Conservation (phyloP, 2,888 invertebrate genomes). For the Drepana falcataria region DNA sequence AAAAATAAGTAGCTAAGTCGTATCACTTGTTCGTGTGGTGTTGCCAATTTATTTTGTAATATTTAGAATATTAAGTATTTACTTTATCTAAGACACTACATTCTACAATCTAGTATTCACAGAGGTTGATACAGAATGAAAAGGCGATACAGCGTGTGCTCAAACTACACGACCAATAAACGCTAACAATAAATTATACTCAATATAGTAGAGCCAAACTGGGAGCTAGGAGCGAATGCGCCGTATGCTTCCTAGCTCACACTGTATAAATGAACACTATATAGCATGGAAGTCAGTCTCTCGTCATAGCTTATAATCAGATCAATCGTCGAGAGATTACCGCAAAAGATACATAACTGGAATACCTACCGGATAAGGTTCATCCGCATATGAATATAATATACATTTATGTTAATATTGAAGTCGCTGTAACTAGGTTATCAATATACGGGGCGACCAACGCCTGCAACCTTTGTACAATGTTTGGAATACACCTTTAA, state of each 20-base stretch:
- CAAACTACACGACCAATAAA: conserved; percentile 43
- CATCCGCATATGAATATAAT: not conserved
- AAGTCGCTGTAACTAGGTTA: not conserved
- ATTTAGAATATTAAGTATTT: conserved; percentile 74
- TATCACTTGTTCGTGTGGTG: conserved; percentile 76
- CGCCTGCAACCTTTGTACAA: too few relatives aligned
- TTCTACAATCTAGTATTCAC: conserved; percentile 74
- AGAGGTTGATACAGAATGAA: conserved; percentile 68
- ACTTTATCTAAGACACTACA: conserved; percentile 74
- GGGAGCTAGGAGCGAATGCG: conserved; percentile 23
- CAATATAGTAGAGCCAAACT: conserved; percentile 47
- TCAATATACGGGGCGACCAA: too few relatives aligned
- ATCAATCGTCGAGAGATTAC: conserved; percentile 36
- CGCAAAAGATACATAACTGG: not conserved
- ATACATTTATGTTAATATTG: not conserved
- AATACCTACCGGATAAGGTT: not conserved
- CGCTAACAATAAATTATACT: conserved; percentile 27
- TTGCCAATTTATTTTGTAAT: conserved; percentile 51
- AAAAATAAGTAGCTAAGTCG: conserved; percentile 64
- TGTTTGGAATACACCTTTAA: too few relatives aligned
- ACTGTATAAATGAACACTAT: not conserved
- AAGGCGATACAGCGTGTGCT: conserved; percentile 69
- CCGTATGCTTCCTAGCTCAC: too few relatives aligned
- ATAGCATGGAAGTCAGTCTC: conserved; percentile 28
- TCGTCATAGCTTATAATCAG: conserved; percentile 28